Evolutionary conservation across 2,113 vertebrate species (phyloP), one percentile per base, ranked within the genome.

Genomic region (Chloropsis cyanopogon): DNA sequence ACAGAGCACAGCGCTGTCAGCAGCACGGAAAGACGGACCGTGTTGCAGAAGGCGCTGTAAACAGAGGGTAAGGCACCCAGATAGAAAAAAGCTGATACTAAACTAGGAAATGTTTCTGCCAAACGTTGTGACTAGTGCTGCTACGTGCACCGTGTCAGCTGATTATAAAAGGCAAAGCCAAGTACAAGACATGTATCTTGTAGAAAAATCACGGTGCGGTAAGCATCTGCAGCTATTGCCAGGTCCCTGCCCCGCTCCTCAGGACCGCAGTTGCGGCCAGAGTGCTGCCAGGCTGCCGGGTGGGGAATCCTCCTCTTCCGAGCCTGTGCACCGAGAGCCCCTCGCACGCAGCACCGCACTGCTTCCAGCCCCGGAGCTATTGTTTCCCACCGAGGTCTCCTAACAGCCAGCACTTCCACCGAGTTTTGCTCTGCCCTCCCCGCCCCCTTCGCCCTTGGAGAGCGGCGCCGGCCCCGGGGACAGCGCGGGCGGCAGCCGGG

Each of bases 31-130:
- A 25, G 73, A 72, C 2, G 63, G 76, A 19, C n/a, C 6, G 4
- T 17, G 18, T 11, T 61, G 82, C 93, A 60, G 82, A 75, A 95
- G 93, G 47, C 73, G 41, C 66, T 63, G 64, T 70, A 59, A 88
- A 37, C 56, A 44, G 57, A 61, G 71, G 61, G 39, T 11, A 68
- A 75, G 52, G 50, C 68, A 49, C 39, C 41, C 86, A 78, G 79
- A 90, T 1, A 52, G 75, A n/a, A 83, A 89, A 88, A 77, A 90
- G 39, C 85, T 26, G 85, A 92, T 90, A 83, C 90, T 96, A 86
- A 97, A 93, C 90, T 83, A 93, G 96, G 95, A 73, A 96, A 93
- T 78, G 90, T 83, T 96, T 88, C 92, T 94, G 79, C 68, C 82
- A 92, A 83, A 31, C 52, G 68, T 7, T 70, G 76, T 28, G 90